phyloP scores from a whole-genome alignment of 1,140 invertebrate genomes.

The Trachymyrmex cornetzi region DNA sequence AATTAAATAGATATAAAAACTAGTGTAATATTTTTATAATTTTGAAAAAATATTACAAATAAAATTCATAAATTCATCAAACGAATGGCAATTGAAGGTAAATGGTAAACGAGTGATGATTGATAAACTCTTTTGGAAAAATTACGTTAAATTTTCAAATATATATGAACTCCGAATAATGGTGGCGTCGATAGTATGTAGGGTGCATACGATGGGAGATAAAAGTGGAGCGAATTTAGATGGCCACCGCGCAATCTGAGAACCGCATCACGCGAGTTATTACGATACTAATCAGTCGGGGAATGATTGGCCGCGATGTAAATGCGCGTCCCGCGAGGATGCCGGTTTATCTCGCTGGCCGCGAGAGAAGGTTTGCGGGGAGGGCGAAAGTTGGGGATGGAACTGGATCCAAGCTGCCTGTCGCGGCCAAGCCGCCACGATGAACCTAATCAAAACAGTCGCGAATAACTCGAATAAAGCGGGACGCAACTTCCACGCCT shows the following conservation, averaged over 20 bases:
- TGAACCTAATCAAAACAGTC: slow-evolving; percentile 74
- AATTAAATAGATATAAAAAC: neutral
- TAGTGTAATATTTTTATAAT: slow-evolving; percentile 6
- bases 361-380: neutral
- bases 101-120: neutral
- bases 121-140: neutral
- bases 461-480: slow-evolving; percentile 49
- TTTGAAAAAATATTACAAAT: neutral
- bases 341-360: slow-evolving; percentile 6
- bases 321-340: slow-evolving; percentile 3
- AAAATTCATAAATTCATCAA: neutral
- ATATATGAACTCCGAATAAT: neutral
- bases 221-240: slow-evolving; percentile 11
- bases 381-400: slow-evolving; percentile 26
- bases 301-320: slow-evolving; percentile 46
- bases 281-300: slow-evolving; percentile 48
- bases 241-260: neutral
- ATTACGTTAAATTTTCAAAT: neutral
- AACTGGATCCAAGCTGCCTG: slow-evolving; percentile 30
- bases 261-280: slow-evolving; percentile 47
- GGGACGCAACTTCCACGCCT: slow-evolving; percentile 55
- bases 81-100: neutral
- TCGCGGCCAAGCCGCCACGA: slow-evolving; percentile 39
- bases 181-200: neutral
- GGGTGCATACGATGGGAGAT: neutral